These are phyloP conservation scores for Pteruthius melanotis DNA, from an alignment of 2,113 vertebrate genomes.

Conservation along the genomic window DNA sequence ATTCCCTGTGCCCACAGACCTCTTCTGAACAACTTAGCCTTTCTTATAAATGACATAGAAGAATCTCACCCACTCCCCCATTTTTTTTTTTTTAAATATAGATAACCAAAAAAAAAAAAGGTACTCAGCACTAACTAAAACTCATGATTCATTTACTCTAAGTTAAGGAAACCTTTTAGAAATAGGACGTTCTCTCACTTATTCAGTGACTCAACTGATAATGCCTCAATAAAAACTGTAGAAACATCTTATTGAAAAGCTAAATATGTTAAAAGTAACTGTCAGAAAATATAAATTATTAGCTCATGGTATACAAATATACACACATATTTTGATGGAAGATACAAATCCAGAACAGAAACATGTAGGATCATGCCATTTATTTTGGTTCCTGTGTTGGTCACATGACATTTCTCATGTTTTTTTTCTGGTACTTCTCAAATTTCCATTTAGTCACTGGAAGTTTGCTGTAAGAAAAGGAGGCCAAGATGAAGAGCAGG, in stretches of 20 bases:
- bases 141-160: not conserved
- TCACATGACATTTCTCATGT: not conserved
- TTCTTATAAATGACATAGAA: not conserved
- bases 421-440: not conserved
- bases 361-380: not conserved
- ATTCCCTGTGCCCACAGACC: not conserved
- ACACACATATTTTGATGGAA: not conserved
- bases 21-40: not conserved
- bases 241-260: not conserved
- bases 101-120: not conserved
- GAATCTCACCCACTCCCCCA: not conserved
- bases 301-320: not conserved
- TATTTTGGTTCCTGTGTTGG: not conserved
- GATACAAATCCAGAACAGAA: not conserved
- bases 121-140: not conserved
- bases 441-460: not conserved
- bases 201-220: not conserved
- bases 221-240: not conserved
- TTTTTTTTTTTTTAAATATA: not conserved
- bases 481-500: not conserved
- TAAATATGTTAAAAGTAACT: not conserved
- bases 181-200: not conserved
- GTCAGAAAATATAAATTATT: not conserved
- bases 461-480: not conserved
- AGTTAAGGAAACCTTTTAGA: not conserved